These are phyloP conservation scores for Botia kubotai DNA, from an alignment of 2,797 vertebrate species.

Conservation along the genomic window DNA sequence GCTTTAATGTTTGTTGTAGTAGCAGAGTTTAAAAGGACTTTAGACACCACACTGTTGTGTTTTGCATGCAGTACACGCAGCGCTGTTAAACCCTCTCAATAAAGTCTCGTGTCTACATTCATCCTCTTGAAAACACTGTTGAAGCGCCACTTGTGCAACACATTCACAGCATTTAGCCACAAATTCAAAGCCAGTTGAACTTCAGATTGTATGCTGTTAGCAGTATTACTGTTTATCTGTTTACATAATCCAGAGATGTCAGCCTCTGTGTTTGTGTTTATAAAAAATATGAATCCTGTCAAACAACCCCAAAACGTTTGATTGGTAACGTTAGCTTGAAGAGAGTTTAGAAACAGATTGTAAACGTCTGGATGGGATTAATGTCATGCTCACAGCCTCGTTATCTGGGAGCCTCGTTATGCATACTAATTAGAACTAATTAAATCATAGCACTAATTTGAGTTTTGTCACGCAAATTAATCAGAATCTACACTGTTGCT, in stretches of 20 bases:
- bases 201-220: neutral
- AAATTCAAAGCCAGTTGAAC: neutral
- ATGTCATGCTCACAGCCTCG: conserved; percentile 21
- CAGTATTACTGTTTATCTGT: neutral
- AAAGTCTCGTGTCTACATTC: neutral
- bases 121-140: neutral
- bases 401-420: conserved; percentile 46
- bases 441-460: conserved; percentile 24
- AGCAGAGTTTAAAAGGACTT: neutral
- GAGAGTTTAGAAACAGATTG: conserved; percentile 25
- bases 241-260: neutral
- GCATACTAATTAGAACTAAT: conserved; percentile 20
- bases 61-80: neutral
- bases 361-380: neutral
- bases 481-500: conserved; percentile 17
- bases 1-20: neutral
- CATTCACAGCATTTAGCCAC: neutral
- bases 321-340: conserved; percentile 2
- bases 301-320: neutral
- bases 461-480: conserved; percentile 35
- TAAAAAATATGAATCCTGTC: neutral
- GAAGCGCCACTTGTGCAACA: neutral
- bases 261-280: too few relatives aligned
- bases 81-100: neutral
- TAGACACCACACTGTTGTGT: neutral